Evolutionary conservation across 2,797 vertebrate genomes (phyloP).

Genomic region (Clarias laeviceps): DNA sequence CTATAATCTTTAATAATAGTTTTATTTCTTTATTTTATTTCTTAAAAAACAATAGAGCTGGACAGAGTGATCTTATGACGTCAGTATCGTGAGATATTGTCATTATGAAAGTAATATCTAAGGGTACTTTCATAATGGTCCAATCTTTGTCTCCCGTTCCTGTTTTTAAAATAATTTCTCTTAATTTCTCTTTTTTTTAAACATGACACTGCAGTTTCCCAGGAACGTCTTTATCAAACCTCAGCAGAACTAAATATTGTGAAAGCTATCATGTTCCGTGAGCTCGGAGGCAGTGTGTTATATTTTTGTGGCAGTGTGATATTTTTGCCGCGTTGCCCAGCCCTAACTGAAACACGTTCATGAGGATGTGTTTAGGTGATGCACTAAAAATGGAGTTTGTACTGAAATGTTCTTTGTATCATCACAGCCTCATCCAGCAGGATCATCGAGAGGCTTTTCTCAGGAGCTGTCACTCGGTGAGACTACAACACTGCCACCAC

Average conservation of each 20-base stretch:
- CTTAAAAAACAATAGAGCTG: not conserved
- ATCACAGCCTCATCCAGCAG: constrained; percentile 90
- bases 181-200: not conserved
- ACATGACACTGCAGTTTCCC: not conserved
- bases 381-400: not conserved
- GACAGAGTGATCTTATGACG: not conserved
- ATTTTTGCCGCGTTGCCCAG: not conserved
- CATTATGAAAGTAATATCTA: not conserved
- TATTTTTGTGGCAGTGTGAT: not conserved
- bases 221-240: not conserved
- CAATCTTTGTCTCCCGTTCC: not conserved
- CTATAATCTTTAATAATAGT: not conserved
- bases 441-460: constrained; percentile 96
- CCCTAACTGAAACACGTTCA: not conserved
- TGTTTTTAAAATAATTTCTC: not conserved
- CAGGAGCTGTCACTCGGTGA: constrained; percentile 96
- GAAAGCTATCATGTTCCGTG: constrained; percentile 5
- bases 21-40: not conserved
- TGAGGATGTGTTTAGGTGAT: not conserved
- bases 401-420: constrained; percentile 41
- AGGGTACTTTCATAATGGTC: not conserved
- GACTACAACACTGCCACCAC: constrained; percentile 40
- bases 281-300: not conserved
- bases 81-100: not conserved
- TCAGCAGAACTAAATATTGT: constrained; percentile 20